These are phyloP conservation scores for Dreissena rostriformis DNA, from an alignment of 1,140 invertebrate genomes.

Conservation along the genomic window DNA sequence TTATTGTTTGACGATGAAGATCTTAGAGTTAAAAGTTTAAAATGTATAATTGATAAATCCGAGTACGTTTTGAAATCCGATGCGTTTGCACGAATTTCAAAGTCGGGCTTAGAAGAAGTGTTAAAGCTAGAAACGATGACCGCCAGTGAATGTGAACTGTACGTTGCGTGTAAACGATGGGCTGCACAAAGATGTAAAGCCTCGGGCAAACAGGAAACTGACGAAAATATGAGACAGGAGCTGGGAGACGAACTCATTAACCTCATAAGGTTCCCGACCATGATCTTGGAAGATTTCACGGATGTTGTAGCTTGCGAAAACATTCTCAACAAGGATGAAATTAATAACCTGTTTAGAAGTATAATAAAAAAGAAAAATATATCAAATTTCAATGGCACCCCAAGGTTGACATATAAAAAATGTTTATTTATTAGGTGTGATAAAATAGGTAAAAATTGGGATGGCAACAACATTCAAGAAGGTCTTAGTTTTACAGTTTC, in stretches of 20 bases:
- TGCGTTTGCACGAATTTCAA: conserved; percentile 37
- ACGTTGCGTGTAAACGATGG: conserved; percentile 24
- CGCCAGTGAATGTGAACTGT: conserved; percentile 13
- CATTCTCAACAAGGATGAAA: conserved; percentile 14
- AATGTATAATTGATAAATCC: conserved; percentile 22
- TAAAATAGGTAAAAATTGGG: too few species aligned
- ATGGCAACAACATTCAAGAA: neutral
- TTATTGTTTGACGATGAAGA: conserved; percentile 52
- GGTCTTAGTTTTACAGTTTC: conserved; percentile 2
- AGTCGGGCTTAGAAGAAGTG: conserved; percentile 10
- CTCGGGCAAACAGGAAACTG: neutral
- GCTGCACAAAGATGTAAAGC: conserved; percentile 1
- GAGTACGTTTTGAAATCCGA: conserved; percentile 24
- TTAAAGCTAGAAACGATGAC: neutral
- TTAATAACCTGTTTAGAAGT: neutral
- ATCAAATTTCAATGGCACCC: neutral
- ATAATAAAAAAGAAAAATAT: neutral
- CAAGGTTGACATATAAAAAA: too few species aligned
- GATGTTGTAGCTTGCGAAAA: neutral
- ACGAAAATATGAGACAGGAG: neutral
- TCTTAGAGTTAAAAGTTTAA: conserved; percentile 44
- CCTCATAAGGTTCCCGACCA: conserved; percentile 25
- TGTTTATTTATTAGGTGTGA: neutral
- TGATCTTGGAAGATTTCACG: conserved; percentile 13
- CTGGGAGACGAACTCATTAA: conserved; percentile 12